Conservation (phyloP, 92 coral and sea anemone species). For the Zoanthus solanderi region DNA sequence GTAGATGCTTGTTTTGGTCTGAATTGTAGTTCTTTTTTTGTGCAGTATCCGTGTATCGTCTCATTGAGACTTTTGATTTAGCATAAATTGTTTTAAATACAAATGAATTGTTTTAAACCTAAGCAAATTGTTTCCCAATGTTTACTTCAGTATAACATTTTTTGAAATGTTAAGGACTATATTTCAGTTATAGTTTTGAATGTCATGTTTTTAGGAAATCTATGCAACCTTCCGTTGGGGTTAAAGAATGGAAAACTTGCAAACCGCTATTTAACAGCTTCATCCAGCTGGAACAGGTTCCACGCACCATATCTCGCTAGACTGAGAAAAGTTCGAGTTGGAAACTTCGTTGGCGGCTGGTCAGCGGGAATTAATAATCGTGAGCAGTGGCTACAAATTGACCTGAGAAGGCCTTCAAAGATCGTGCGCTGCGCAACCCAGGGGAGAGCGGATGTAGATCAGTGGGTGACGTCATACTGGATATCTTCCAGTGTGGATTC, state of each 20-base stretch:
- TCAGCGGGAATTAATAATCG: conserved; percentile 38
- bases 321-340: conserved; percentile 12
- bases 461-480: conserved; percentile 50
- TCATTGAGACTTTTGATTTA: too few relatives aligned
- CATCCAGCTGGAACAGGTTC: conserved; percentile 47
- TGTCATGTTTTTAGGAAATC: neutral
- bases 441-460: conserved; percentile 39
- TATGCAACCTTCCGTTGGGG: conserved; percentile 36
- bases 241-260: conserved; percentile 41
- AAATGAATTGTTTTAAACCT: too few relatives aligned
- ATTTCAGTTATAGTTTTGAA: neutral
- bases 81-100: too few relatives aligned
- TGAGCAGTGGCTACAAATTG: conserved; percentile 43
- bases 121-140: too few relatives aligned
- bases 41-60: too few relatives aligned
- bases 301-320: conserved; percentile 37
- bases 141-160: too few relatives aligned
- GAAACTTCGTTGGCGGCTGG: conserved; percentile 42
- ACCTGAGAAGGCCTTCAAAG: conserved; percentile 23
- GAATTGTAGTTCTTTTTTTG: too few relatives aligned
- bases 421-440: conserved; percentile 43
- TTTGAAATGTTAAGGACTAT: neutral
- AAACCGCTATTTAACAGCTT: conserved; percentile 32
- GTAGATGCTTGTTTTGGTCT: too few relatives aligned
- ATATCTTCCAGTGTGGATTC: conserved; percentile 35